Conservation (phyloP, 1,140 invertebrate genomes). For the Gonioctena quinquepunctata region DNA sequence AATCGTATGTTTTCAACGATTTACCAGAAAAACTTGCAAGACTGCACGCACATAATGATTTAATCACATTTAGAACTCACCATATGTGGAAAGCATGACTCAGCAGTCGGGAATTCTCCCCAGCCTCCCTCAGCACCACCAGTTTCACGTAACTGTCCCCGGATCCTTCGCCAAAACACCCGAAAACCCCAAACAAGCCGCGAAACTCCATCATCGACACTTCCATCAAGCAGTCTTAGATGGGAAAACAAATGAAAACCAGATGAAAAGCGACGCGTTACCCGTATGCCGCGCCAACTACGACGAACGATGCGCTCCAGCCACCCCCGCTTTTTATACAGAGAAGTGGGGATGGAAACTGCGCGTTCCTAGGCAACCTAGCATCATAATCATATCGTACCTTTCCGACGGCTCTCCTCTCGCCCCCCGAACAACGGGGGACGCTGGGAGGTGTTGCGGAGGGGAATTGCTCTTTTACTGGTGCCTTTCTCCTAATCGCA, state of each 20-base stretch:
- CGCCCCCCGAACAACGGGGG: slow-evolving; percentile 24
- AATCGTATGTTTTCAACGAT: no score
- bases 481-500: slow-evolving; percentile 41
- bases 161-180: background rate
- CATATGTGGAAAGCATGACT: background rate
- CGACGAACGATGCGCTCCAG: slow-evolving; percentile 38
- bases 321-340: slow-evolving; percentile 46
- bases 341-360: slow-evolving; percentile 48
- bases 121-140: background rate
- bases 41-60: no score
- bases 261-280: background rate
- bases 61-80: slow-evolving; percentile 8
- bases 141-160: background rate
- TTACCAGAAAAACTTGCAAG: no score
- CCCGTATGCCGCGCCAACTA: slow-evolving; percentile 14
- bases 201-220: background rate
- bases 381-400: slow-evolving; percentile 55
- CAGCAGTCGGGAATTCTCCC: background rate
- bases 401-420: slow-evolving; percentile 29
- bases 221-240: slow-evolving; percentile 1
- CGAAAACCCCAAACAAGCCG: background rate
- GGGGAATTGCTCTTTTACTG: slow-evolving; percentile 49
- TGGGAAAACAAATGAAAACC: background rate
- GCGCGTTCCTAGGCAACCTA: slow-evolving; percentile 50
- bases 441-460: slow-evolving; percentile 31